Evolutionary conservation across 2,888 invertebrate species (phyloP).

Genomic region (Anorthoa munda): DNA sequence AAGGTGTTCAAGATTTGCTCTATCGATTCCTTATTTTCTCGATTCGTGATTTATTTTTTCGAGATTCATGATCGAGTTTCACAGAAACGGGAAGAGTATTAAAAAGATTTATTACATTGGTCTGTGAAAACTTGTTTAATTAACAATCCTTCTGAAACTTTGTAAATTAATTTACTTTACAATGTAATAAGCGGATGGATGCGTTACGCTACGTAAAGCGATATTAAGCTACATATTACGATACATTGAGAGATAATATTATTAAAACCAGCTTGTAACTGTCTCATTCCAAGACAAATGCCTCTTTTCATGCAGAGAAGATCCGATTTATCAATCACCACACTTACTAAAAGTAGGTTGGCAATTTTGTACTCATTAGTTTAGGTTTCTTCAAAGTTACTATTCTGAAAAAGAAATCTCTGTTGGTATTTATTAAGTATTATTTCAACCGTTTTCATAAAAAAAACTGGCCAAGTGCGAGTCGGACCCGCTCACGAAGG

Average conservation of each 20-base stretch:
- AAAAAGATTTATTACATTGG: conserved; percentile 52
- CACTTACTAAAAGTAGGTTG: too few relatives aligned
- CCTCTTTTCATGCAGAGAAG: too few relatives aligned
- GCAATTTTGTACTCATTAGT: too few relatives aligned
- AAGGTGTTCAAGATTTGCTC: conserved; percentile 19
- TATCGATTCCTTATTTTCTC: conserved; percentile 35
- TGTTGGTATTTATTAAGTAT: too few relatives aligned
- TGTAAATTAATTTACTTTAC: conserved; percentile 51
- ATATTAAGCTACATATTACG: not conserved
- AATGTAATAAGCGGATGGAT: conserved; percentile 16
- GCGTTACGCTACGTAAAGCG: not conserved
- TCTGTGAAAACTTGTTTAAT: conserved; percentile 56
- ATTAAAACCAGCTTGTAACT: too few relatives aligned
- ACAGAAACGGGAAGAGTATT: conserved; percentile 34
- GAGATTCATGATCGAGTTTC: conserved; percentile 32
- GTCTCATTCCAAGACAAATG: too few relatives aligned
- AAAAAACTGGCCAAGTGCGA: too few relatives aligned
- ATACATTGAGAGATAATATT: too few relatives aligned
- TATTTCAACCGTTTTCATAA: not conserved
- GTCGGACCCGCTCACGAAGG: too few relatives aligned
- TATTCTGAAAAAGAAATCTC: too few relatives aligned
- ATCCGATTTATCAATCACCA: too few relatives aligned
- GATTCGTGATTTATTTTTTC: conserved; percentile 31
- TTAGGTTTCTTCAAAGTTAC: too few relatives aligned
- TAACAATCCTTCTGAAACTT: conserved; percentile 56